A percentile compares a stretch with the other conserved stretches of the same genome.
Conservation (phyloP, 2,888 invertebrate species). For the Phortica magna region DNA sequence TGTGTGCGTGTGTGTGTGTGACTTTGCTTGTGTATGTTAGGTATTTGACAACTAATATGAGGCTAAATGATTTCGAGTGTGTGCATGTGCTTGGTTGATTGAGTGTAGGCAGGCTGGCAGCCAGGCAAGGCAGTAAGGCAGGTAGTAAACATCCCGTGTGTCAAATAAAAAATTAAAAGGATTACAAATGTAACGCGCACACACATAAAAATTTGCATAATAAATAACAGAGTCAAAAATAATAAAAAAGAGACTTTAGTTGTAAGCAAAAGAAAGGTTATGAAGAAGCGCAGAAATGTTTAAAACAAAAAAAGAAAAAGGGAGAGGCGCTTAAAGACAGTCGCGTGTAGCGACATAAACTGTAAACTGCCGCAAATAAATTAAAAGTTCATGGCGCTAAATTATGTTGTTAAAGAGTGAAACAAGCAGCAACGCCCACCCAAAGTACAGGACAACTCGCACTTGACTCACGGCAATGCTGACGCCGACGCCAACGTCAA, state of each 20-base stretch:
- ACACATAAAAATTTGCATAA: constrained; percentile 57
- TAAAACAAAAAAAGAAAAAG: constrained; percentile 31
- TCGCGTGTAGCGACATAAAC: constrained; percentile 16
- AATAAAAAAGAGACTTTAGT: background rate
- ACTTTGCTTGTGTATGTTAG: background rate
- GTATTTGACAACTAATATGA: constrained; percentile 4
- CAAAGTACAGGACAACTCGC: background rate
- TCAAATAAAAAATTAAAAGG: constrained; percentile 34
- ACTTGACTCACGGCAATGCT: background rate
- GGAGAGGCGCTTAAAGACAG: constrained; percentile 37
- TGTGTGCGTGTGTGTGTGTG: constrained; percentile 16
- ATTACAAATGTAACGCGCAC: constrained; percentile 27
- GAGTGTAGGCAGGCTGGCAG: background rate
- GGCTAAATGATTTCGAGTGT: background rate
- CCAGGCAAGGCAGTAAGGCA: no score
- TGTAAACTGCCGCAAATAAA: constrained; percentile 27
- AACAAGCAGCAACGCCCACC: background rate
- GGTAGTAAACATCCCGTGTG: constrained; percentile 12
- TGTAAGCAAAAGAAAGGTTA: background rate
- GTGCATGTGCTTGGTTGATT: background rate
- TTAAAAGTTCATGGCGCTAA: constrained; percentile 29
- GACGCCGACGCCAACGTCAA: background rate
- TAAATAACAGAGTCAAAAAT: constrained; percentile 50
- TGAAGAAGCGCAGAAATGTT: background rate
- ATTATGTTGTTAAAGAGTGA: constrained; percentile 25